Conservation (phyloP, 2,888 invertebrate species). For the Eupithecia subfuscata region DNA sequence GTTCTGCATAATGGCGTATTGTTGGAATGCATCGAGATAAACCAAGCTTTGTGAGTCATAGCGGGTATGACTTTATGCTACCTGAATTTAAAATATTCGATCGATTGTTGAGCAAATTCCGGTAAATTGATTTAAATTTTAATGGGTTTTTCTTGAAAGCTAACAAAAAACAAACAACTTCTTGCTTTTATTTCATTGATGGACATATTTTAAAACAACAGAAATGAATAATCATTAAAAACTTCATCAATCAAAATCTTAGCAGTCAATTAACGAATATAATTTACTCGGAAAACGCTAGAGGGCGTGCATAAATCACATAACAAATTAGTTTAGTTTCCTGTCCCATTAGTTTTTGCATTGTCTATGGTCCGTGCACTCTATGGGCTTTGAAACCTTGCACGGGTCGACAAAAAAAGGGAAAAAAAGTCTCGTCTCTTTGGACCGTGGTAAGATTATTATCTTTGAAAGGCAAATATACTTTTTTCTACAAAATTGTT, state of each 20-base stretch:
- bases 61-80: slow-evolving; percentile 22
- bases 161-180: not conserved
- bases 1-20: slow-evolving; percentile 33
- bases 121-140: not conserved
- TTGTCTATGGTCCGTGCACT: slow-evolving; percentile 32
- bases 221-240: slow-evolving; percentile 35
- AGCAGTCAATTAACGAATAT: slow-evolving; percentile 52
- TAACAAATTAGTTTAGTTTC: slow-evolving; percentile 48
- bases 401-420: slow-evolving; percentile 24
- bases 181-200: not conserved
- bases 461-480: slow-evolving; percentile 10
- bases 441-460: slow-evolving; percentile 10
- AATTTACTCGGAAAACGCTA: slow-evolving; percentile 51
- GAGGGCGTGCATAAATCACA: slow-evolving; percentile 48
- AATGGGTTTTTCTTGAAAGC: not conserved
- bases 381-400: slow-evolving; percentile 13
- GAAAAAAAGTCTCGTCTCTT: slow-evolving; percentile 12
- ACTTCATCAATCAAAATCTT: slow-evolving; percentile 45
- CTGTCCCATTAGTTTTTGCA: slow-evolving; percentile 49
- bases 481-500: not conserved
- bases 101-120: slow-evolving; percentile 5
- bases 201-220: slow-evolving; percentile 12
- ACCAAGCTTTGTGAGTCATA: slow-evolving; percentile 28
- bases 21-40: slow-evolving; percentile 35
- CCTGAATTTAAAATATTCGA: slow-evolving; percentile 24